Evolutionary conservation across 2,888 invertebrate species (phyloP), one percentile per base, ranked within the genome.

Genomic region (Leptogaster cylindrica): DNA sequence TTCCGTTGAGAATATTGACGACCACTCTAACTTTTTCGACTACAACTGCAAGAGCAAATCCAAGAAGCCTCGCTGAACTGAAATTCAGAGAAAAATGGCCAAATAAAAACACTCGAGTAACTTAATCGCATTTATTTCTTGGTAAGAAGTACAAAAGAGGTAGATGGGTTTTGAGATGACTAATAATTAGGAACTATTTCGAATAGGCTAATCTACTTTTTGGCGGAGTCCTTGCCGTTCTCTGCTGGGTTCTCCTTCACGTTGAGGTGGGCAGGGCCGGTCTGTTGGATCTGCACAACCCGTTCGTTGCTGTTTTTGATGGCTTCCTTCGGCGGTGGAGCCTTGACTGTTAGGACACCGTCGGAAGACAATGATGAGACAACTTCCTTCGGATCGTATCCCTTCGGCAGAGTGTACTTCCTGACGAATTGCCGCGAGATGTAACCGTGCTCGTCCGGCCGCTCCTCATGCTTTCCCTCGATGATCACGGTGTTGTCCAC

Each of bases 371-470:
- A 81, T 52, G 86, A 88, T 1, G 92, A 91, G 68, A 86, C 85
- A 1, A 93, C 88, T 46, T 87, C 84, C 68, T 87, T 87, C 3
- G 90, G 84, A 68, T 93, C 89, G 66, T 89, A 90, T 0, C 88
- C 90, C 73, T 89, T 86, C 0, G 93, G 93, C 55, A 93, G 77
- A 50, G 87, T 77, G 77, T 92, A 93, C 69, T 89, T 85, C 51
- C 93, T 84, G 69, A 89, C 86, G 73, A 93, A 90, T 71, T 92
- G 90, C 64, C 91, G 85, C 39, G 89, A 87, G 20, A 91, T 87
- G 77, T 85, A 88, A 0, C 92, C 92, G 73, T 89, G 88, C 39
- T 88, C 86, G 72, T 91, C 90, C 41, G 86, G 84, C 70, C 86
- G 86, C 72, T 89, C 89, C 74, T 88, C 88, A 75, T 90, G 89